Evolutionary conservation across 2,888 invertebrate genomes (phyloP).

Genomic region (Neoscelio sp.): DNA sequence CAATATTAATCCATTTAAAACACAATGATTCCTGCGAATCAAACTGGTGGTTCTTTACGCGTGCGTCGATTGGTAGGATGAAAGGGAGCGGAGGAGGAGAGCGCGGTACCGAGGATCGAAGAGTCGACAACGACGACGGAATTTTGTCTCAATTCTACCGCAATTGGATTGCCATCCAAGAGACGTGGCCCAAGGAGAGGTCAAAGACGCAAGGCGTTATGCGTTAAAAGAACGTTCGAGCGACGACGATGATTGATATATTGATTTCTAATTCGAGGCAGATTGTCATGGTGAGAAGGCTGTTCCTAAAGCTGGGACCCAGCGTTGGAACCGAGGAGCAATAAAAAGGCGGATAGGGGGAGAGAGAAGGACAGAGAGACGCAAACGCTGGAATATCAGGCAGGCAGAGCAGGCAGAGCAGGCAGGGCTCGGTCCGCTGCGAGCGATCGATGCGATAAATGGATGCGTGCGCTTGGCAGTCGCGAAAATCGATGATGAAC

Average conservation of each 20-base stretch:
- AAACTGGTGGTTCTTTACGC: neutral
- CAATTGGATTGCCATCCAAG: too few relatives aligned
- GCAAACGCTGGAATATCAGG: slow-evolving; percentile 80
- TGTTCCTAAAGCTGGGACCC: too few relatives aligned
- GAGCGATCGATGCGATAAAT: slow-evolving; percentile 91
- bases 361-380: slow-evolving; percentile 74
- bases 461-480: slow-evolving; percentile 89
- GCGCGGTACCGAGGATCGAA: neutral
- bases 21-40: slow-evolving; percentile 5
- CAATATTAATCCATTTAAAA: too few relatives aligned
- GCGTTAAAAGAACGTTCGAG: too few relatives aligned
- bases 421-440: too few relatives aligned
- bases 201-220: too few relatives aligned
- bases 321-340: slow-evolving; percentile 5
- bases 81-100: slow-evolving; percentile 10
- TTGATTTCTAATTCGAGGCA: too few relatives aligned
- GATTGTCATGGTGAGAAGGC: too few relatives aligned
- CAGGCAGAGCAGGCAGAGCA: slow-evolving; percentile 78
- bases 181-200: too few relatives aligned
- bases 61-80: slow-evolving; percentile 2
- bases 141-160: too few relatives aligned
- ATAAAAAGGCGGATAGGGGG: slow-evolving; percentile 34
- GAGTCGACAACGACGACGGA: too few relatives aligned
- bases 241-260: too few relatives aligned
- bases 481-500: slow-evolving; percentile 82